Percentiles rank a stretch among this genome's conserved stretches.
These are phyloP conservation scores for Mesoligia furuncula DNA, from an alignment of 2,888 invertebrate genomes.

Conservation along the genomic window DNA sequence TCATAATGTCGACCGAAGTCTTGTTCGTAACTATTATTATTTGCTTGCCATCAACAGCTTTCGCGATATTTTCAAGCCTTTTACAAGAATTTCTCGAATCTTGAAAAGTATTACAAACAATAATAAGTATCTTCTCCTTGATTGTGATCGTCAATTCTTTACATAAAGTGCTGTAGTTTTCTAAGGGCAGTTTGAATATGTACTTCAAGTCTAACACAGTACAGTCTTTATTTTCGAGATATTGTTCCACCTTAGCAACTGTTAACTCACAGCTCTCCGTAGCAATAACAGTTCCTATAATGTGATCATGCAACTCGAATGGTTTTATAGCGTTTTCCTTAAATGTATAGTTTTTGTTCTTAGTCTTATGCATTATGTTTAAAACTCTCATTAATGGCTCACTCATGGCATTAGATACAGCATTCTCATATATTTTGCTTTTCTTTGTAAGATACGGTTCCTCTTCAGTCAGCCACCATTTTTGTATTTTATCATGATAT, in stretches of 20 bases:
- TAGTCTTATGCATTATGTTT: slow-evolving; percentile 24
- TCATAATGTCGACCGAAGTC: too few species aligned
- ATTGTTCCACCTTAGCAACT: slow-evolving; percentile 37
- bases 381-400: slow-evolving; percentile 32
- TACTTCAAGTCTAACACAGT: slow-evolving; percentile 22
- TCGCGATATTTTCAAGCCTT: too few species aligned
- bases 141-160: slow-evolving; percentile 12
- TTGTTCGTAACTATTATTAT: too few species aligned
- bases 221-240: slow-evolving; percentile 3
- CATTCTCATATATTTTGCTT: slow-evolving; percentile 28
- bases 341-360: slow-evolving; percentile 18
- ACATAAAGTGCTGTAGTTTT: slow-evolving; percentile 6
- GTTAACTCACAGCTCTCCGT: slow-evolving; percentile 15
- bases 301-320: not conserved
- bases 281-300: slow-evolving; percentile 18
- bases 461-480: slow-evolving; percentile 50
- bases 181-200: slow-evolving; percentile 31
- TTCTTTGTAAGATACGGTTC: slow-evolving; percentile 40
- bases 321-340: slow-evolving; percentile 4
- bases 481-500: slow-evolving; percentile 53
- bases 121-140: slow-evolving; percentile 19
- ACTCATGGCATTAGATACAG: slow-evolving; percentile 25
- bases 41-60: too few species aligned
- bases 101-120: slow-evolving; percentile 8
- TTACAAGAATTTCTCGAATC: not conserved